A percentile compares a stretch with the other conserved stretches of the same genome.
Evolutionary conservation across 2,888 invertebrate species (phyloP).

Genomic region (Brenthis hecate): DNA sequence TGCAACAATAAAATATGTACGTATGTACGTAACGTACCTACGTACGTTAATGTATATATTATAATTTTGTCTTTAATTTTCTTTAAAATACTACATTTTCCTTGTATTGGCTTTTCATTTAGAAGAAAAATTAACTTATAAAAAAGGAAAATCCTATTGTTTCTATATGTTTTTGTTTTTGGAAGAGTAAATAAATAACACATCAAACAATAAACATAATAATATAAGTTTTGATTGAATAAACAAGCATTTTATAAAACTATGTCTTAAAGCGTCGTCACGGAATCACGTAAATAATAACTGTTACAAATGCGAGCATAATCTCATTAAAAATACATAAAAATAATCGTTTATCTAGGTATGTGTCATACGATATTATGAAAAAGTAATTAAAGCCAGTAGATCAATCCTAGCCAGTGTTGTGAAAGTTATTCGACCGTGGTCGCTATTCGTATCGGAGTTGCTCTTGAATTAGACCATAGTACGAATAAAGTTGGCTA

Average conservation of each 20-base stretch:
- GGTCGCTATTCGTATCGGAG: constrained; percentile 2
- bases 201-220: neutral
- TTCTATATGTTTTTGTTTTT: too few relatives aligned
- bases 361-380: neutral
- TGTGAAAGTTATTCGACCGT: constrained; percentile 25
- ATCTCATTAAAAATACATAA: constrained; percentile 9
- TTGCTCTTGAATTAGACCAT: constrained; percentile 28
- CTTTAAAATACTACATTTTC: too few relatives aligned
- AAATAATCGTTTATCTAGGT: neutral
- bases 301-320: constrained; percentile 12
- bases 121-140: too few relatives aligned
- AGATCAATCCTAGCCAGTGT: constrained; percentile 14
- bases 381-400: constrained; percentile 1
- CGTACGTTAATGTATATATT: too few relatives aligned
- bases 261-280: neutral
- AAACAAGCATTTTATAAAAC: neutral
- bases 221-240: neutral
- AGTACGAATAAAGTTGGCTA: constrained; percentile 41
- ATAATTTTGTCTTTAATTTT: too few relatives aligned
- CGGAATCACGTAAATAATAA: constrained; percentile 8
- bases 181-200: too few relatives aligned
- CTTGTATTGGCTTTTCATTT: too few relatives aligned
- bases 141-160: too few relatives aligned
- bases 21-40: too few relatives aligned
- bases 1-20: too few relatives aligned